Conservation (phyloP, 2,888 invertebrate genomes). For the Hololepta plana region DNA sequence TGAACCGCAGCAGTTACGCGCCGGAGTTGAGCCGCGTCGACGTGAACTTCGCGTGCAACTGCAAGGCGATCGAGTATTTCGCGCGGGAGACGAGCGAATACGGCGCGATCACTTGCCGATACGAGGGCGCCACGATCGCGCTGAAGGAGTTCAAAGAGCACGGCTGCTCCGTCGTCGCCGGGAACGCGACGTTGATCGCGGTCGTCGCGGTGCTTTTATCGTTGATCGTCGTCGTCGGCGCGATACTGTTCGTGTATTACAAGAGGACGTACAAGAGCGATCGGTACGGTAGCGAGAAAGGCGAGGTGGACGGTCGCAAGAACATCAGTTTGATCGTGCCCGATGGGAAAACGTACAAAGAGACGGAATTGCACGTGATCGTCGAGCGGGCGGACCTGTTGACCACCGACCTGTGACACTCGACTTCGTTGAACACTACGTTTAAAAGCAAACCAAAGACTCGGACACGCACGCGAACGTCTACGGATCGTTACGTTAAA, state of each 20-base stretch:
- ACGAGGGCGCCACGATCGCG: slow-evolving; percentile 12
- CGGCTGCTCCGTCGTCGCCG: slow-evolving; percentile 19
- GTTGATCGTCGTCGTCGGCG: slow-evolving; percentile 26
- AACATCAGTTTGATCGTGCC: slow-evolving; percentile 53
- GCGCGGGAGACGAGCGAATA: no score
- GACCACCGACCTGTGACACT: slow-evolving; percentile 50
- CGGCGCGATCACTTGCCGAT: no score
- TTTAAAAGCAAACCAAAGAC: slow-evolving; percentile 1
- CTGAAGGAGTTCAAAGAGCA: slow-evolving; percentile 17
- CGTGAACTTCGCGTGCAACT: slow-evolving; percentile 41
- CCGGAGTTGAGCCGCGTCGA: slow-evolving; percentile 37
- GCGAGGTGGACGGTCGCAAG: slow-evolving; percentile 34
- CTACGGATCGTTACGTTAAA: no score
- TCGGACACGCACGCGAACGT: not conserved
- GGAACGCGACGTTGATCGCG: slow-evolving; percentile 22
- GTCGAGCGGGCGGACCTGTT: slow-evolving; percentile 69
- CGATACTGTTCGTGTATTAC: slow-evolving; percentile 24
- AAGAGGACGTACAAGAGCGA: slow-evolving; percentile 23
- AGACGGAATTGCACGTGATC: slow-evolving; percentile 73
- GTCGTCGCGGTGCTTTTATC: slow-evolving; percentile 27
- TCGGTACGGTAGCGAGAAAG: slow-evolving; percentile 27
- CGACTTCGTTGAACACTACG: not conserved
- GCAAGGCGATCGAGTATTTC: slow-evolving; percentile 20
- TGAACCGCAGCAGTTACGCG: slow-evolving; percentile 35
- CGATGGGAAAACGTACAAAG: slow-evolving; percentile 64